Evolutionary conservation across 1,140 invertebrate genomes (phyloP), one percentile per base, ranked within the genome.

Genomic region (Aphis gossypii): DNA sequence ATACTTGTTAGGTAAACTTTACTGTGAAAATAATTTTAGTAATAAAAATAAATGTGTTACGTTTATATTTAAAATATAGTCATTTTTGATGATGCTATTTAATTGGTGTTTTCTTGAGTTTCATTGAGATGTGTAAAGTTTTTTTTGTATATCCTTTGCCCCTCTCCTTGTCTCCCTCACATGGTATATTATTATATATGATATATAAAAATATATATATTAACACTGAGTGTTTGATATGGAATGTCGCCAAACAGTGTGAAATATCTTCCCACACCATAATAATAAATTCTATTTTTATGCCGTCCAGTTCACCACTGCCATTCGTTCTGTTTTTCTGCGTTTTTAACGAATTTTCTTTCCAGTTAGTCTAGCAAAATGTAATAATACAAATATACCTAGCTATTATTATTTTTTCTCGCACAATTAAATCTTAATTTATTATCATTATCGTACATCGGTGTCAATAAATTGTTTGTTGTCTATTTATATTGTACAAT

Each of bases 241-340:
- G 92, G 92, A 93, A 93, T 93, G 82, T 84, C 92, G 92, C 92
- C 92, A 93, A 86, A 93, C 48, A 48, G 76, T 84, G 48, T 86
- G 82, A 93, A 93, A 93, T 93, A 93, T 93, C 92, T 93, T 93
- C 92, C 92, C 92, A 93, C 92, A 93, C 92, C 92, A 5, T 84
- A 86, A 51, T 93, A 93, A 86, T 93, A 54, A 90, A 38, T 56
- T 86, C 92, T 93, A 93, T 93, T 93, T 93, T 93, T 93, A 93
- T 2, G 11, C 23, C 92, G 25, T 93, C 92, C 92, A 93, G 92
- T 93, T 92, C 44, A n/a, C 82, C 21, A 93, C 92, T 41, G 76
- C 82, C 21, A 86, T 46, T 56, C 82, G 38, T 51, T 84, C 46
- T 92, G 46, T 83, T 93, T 93, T 93, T 38, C 38, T 86, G 11